Base-by-base conservation (phyloP, 2,888 invertebrate genomes). In the Fragum fragum region DNA sequence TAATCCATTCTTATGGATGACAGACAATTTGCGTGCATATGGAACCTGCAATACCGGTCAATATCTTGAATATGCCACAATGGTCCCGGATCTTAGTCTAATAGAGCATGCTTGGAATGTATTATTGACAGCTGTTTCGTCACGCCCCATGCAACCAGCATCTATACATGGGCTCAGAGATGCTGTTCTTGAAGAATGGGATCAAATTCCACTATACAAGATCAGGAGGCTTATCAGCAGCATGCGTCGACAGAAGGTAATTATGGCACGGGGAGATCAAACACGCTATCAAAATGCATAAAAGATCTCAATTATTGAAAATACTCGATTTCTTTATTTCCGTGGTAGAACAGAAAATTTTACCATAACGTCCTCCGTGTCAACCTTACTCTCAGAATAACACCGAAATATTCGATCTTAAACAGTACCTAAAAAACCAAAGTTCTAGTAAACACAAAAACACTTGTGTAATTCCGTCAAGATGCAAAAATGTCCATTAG, bases 11-110 rank as follows among this genome's bases (percentile, higher is more conserved):
- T 7, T 32, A 11, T 36, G 61, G 29, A 28, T 76, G 61, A 39
- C 29, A 76, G 61, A 39, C 29, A 76, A 76, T 71, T 29, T 70
- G 18, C 36, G 59, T 9, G 70, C 76, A 28, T 47, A 70, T 42
- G n/a, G 53, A 14, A 61, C 73, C 39, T 23, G 61, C 26, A 14
- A 26, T 1, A 39, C 39, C 1, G 28, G 14, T 0, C 47, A 29
- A 42, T 59, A 76, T 61, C 57, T 76, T 16, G 0, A 28, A 23
- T 47, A 61, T 18, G 70, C 70, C 57, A n/a, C 61, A n/a, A 70
- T 76, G 5, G 61, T 70, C 28, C 70, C 61, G 21, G 47, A 76
- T n/a, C 23, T 76, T 42, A 70, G 21, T 32, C 63, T 32, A 11
- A 63, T 63, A 16, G 63, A 63, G 21, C 63, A 32, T 63, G 18